These are phyloP conservation scores for Eolophus roseicapilla DNA, from an alignment of 2,113 vertebrate genomes.

Conservation along the genomic window DNA sequence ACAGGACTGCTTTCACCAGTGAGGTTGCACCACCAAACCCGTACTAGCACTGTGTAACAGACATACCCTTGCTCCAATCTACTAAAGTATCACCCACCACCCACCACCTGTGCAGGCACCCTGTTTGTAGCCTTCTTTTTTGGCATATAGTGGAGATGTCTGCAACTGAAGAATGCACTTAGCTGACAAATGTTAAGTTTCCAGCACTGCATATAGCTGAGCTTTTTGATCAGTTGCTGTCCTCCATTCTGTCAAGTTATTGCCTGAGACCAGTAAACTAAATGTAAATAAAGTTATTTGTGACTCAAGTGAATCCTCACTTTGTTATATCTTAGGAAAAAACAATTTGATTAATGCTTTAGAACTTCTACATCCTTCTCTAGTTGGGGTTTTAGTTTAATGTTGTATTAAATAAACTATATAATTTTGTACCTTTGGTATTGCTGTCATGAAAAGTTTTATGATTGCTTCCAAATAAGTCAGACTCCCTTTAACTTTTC, in stretches of 20 bases:
- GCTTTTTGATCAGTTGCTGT: not conserved
- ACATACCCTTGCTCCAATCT: not conserved
- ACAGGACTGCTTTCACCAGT: not conserved
- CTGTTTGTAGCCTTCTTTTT: rapidly evolving
- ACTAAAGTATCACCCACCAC: not conserved
- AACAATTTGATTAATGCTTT: not conserved
- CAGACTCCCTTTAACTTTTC: not conserved
- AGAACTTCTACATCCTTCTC: not conserved
- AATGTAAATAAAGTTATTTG: not conserved
- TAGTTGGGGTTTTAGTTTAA: not conserved
- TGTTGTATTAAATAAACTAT: not conserved
- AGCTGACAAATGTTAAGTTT: not conserved
- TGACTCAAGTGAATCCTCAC: not conserved
- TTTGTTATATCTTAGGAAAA: not conserved
- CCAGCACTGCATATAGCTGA: not conserved
- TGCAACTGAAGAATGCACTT: not conserved
- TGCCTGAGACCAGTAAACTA: not conserved
- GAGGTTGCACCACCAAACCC: not conserved
- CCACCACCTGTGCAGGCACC: not conserved
- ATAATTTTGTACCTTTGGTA: not conserved
- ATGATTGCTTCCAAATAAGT: not conserved
- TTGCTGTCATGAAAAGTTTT: not conserved
- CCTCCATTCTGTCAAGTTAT: not conserved
- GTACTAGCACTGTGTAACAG: not conserved
- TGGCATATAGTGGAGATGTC: not conserved